phyloP scores from a whole-genome alignment of 2,797 vertebrate species.

The Falco columbarius region DNA sequence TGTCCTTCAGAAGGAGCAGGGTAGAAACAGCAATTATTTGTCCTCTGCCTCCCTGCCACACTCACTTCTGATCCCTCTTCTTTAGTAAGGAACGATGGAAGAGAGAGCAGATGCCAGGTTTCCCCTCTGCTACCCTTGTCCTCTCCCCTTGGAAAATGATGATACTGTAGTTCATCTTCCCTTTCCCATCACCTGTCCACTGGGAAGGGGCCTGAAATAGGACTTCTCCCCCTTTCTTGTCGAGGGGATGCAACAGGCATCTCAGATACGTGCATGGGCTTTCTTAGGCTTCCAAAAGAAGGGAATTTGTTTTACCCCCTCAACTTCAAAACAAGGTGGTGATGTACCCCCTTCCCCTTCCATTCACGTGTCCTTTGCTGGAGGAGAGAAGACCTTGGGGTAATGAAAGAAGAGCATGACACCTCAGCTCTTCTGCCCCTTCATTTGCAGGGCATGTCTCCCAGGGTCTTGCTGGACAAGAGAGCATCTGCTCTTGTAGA shows the following conservation, averaged over 20 bases:
- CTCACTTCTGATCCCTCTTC: background rate
- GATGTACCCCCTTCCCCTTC: background rate
- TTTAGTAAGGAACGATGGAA: background rate
- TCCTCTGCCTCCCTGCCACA: rapidly evolving
- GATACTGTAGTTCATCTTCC: background rate
- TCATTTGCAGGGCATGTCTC: background rate
- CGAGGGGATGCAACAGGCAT: background rate
- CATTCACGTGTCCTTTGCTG: background rate
- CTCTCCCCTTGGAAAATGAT: rapidly evolving
- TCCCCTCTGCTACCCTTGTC: background rate
- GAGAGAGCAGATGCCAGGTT: background rate
- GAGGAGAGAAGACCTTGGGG: background rate
- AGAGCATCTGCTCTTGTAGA: background rate
- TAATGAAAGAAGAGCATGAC: background rate
- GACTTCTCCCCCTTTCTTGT: background rate
- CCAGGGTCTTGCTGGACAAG: background rate
- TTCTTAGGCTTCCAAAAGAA: background rate
- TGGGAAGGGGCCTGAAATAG: background rate
- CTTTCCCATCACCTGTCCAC: background rate
- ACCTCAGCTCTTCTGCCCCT: background rate
- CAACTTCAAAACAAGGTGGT: background rate
- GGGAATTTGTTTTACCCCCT: background rate
- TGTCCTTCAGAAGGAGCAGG: background rate
- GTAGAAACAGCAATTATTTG: background rate
- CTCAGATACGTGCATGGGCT: rapidly evolving